Evolutionary conservation across 2,888 invertebrate genomes (phyloP).

Genomic region (Rhogogaster chlorosoma): DNA sequence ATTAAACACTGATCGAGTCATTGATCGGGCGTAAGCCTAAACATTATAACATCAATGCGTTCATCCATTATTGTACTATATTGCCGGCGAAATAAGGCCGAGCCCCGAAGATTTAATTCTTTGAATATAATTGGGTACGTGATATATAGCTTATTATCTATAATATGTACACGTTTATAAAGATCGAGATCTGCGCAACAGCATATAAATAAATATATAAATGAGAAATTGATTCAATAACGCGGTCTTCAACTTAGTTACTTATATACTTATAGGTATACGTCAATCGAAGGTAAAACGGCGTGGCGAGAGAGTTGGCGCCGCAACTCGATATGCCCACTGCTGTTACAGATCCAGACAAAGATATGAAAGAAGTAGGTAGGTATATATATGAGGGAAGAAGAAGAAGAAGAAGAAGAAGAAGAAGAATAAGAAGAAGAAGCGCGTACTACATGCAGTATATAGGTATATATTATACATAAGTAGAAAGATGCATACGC

Average conservation of each 20-base stretch:
- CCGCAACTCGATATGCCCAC: slow-evolving; percentile 42
- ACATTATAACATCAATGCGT: neutral
- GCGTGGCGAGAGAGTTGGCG: slow-evolving; percentile 43
- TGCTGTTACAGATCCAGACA: slow-evolving; percentile 39
- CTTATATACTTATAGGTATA: neutral
- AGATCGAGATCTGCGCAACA: neutral
- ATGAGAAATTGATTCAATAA: neutral
- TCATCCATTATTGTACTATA: neutral
- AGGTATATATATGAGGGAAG: neutral
- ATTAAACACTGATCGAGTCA: neutral
- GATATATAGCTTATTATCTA: neutral
- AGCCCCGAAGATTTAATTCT: slow-evolving; percentile 1
- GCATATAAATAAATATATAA: neutral
- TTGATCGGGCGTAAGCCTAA: neutral
- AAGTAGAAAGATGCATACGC: neutral
- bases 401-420: slow-evolving; percentile 1
- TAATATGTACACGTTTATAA: neutral
- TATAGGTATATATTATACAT: neutral
- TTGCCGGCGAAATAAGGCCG: slow-evolving; percentile 6
- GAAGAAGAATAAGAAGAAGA: slow-evolving; percentile 3
- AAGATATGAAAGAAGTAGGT: slow-evolving; percentile 39
- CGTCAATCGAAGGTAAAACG: neutral
- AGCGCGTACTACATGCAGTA: neutral
- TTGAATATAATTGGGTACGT: neutral
- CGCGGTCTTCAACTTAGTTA: neutral